A percentile compares a stretch with the other conserved stretches of the same genome.
phyloP scores from a whole-genome alignment of 2,113 vertebrate species.

The Ptyas mucosa region DNA sequence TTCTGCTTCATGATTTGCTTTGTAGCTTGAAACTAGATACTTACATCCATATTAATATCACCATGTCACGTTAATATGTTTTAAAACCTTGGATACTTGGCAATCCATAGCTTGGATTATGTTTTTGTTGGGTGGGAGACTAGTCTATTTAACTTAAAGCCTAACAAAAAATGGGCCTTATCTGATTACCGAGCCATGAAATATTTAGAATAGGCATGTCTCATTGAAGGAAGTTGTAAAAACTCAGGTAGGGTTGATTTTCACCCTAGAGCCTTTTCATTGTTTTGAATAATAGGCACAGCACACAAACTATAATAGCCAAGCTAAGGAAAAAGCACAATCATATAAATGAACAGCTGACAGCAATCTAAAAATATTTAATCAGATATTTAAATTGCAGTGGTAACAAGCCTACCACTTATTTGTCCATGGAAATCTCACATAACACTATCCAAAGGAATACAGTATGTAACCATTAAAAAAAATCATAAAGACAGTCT shows the following conservation, averaged over 20 bases:
- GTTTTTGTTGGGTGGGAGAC: conserved; percentile 70
- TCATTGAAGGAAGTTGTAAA: conserved; percentile 42
- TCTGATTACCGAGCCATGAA: conserved; percentile 65
- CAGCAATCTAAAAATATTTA: conserved; percentile 16
- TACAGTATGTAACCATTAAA: neutral
- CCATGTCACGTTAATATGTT: conserved; percentile 66
- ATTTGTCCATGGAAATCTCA: neutral
- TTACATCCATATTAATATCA: conserved; percentile 69
- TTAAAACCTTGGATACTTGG: conserved; percentile 60
- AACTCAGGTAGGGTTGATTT: conserved; percentile 39
- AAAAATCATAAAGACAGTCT: neutral
- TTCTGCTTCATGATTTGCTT: conserved; percentile 59
- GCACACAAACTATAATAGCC: conserved; percentile 18
- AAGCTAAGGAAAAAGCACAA: conserved; percentile 33
- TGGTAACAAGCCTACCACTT: conserved; percentile 10
- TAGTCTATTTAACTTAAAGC: conserved; percentile 64
- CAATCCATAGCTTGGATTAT: conserved; percentile 61
- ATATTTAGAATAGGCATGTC: conserved; percentile 54
- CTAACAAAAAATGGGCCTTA: conserved; percentile 65
- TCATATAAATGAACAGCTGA: conserved; percentile 32
- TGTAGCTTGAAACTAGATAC: conserved; percentile 64
- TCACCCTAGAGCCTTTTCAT: conserved; percentile 56
- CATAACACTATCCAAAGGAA: neutral
- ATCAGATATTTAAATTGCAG: conserved; percentile 47
- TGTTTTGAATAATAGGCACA: conserved; percentile 56